phyloP scores from a whole-genome alignment of 2,888 invertebrate species.

The Hoplodrina ambigua region DNA sequence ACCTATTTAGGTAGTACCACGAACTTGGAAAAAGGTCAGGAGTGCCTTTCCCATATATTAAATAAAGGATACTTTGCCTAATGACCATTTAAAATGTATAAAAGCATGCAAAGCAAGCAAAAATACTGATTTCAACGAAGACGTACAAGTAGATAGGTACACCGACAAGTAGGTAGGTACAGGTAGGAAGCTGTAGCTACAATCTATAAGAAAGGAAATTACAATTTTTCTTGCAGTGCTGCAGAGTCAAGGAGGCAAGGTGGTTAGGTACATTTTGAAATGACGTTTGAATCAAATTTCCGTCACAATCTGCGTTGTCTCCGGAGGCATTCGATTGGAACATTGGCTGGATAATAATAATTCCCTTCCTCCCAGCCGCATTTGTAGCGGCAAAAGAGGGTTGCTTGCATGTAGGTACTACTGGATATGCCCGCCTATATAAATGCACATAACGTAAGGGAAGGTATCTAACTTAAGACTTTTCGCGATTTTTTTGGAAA shows the following conservation, averaged over 20 bases:
- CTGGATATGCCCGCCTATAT: neutral
- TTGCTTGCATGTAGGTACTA: neutral
- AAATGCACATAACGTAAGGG: neutral
- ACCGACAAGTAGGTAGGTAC: too few species aligned
- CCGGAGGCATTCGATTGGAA: conserved; percentile 85
- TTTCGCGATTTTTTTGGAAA: too few species aligned
- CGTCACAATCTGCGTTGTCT: conserved; percentile 74
- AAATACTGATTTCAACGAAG: too few species aligned
- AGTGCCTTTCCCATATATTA: neutral
- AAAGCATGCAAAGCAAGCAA: too few species aligned
- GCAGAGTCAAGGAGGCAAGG: conserved; percentile 40
- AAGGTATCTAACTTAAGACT: too few species aligned
- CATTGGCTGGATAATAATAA: conserved; percentile 88
- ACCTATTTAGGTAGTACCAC: too few species aligned
- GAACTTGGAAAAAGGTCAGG: neutral
- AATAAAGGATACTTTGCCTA: too few species aligned
- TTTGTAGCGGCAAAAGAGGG: conserved; percentile 66
- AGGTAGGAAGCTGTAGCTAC: too few species aligned
- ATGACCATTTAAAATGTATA: too few species aligned
- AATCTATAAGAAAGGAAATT: conserved; percentile 74
- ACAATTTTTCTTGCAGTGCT: conserved; percentile 76
- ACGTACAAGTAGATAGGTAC: too few species aligned
- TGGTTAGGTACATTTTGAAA: conserved; percentile 80
- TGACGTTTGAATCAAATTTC: conserved; percentile 89
- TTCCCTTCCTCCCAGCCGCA: conserved; percentile 77